These are phyloP conservation scores for Ellobius talpinus DNA, from an alignment of 2,113 vertebrate species.

Conservation along the genomic window DNA sequence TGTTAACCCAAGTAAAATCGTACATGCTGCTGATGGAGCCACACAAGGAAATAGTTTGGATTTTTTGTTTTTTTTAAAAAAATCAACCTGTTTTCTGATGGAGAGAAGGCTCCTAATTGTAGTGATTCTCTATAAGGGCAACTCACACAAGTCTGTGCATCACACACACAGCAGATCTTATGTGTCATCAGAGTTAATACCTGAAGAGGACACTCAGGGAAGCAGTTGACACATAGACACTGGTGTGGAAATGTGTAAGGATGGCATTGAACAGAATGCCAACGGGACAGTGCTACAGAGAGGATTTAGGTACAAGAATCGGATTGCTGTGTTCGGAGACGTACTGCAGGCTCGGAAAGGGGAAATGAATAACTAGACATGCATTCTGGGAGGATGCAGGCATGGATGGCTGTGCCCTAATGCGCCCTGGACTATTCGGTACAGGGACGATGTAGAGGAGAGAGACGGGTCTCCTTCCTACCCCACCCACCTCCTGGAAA, in stretches of 20 bases:
- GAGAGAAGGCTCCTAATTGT: neutral
- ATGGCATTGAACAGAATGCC: neutral
- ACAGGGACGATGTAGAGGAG: neutral
- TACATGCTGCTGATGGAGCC: constrained; percentile 50
- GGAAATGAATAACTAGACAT: neutral
- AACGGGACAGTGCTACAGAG: neutral
- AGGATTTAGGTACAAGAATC: neutral
- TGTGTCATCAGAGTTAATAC: neutral
- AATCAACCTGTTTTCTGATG: neutral
- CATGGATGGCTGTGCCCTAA: neutral
- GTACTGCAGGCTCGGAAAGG: neutral
- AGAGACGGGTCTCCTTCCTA: neutral
- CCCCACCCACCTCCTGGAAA: neutral
- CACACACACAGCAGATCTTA: neutral
- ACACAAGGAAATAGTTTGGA: constrained; percentile 56
- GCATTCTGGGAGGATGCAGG: neutral
- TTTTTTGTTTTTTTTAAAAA: constrained; percentile 26
- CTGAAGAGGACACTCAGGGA: neutral
- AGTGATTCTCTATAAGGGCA: neutral
- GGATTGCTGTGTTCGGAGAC: neutral
- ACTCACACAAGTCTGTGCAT: neutral
- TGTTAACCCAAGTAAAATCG: constrained; percentile 64
- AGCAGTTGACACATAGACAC: neutral
- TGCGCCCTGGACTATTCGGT: neutral
- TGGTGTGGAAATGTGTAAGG: constrained; percentile 32